These are phyloP conservation scores for Branchinecta lindahli DNA, from an alignment of 1,140 invertebrate genomes.

Conservation along the genomic window DNA sequence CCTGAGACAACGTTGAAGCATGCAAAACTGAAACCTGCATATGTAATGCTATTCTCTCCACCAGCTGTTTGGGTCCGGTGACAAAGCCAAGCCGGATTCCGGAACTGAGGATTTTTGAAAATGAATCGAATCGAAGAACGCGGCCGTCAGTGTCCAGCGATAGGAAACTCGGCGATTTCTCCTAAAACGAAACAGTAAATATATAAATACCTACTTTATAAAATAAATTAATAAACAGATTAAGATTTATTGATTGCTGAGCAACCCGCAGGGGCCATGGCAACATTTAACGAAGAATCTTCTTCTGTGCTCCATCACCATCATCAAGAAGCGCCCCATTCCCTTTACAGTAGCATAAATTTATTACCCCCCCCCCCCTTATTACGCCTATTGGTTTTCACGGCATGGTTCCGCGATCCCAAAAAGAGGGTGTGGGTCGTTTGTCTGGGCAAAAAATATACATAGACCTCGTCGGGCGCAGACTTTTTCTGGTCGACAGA, in stretches of 20 bases:
- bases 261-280: neutral
- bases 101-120: conserved; percentile 58
- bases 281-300: conserved; percentile 24
- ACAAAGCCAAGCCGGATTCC: conserved; percentile 53
- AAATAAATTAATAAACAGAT: conserved; percentile 6
- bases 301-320: too few species aligned
- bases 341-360: too few species aligned
- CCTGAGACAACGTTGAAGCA: conserved; percentile 54
- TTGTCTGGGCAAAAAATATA: too few species aligned
- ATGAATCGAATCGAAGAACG: conserved; percentile 59
- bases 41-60: conserved; percentile 46
- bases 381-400: too few species aligned
- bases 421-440: too few species aligned
- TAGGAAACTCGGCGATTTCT: conserved; percentile 47
- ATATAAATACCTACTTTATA: conserved; percentile 11
- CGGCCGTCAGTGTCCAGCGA: conserved; percentile 57
- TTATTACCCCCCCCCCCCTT: too few species aligned
- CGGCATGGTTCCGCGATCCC: too few species aligned
- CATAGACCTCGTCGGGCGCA: too few species aligned
- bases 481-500: too few species aligned
- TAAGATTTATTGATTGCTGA: conserved; percentile 5
- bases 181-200: conserved; percentile 29
- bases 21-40: conserved; percentile 55
- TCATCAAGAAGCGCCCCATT: too few species aligned
- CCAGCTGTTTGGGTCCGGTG: conserved; percentile 45